Percentiles rank a stretch among this genome's conserved stretches.
Conservation (phyloP, 1,140 invertebrate genomes). For the Bombus polaris region DNA sequence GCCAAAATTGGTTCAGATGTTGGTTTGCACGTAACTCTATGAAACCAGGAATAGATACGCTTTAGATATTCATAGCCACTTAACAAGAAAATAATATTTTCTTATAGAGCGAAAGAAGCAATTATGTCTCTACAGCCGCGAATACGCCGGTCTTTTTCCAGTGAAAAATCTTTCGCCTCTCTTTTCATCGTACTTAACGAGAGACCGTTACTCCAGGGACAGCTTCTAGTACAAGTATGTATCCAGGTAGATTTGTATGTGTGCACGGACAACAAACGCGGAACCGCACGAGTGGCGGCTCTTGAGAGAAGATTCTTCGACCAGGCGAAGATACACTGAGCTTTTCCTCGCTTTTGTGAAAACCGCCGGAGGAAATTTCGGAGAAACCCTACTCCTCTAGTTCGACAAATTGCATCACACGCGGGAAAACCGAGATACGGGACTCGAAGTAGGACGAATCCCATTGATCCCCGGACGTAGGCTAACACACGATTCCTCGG, state of each 20-base stretch:
- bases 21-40: background rate
- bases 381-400: conserved; percentile 52
- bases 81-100: conserved; percentile 27
- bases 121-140: background rate
- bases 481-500: conserved; percentile 68
- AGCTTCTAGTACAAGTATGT: background rate
- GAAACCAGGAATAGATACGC: background rate
- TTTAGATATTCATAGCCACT: conserved; percentile 30
- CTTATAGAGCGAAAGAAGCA: background rate
- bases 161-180: background rate
- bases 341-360: conserved; percentile 56
- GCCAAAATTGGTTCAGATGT: background rate
- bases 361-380: conserved; percentile 64
- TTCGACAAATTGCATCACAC: conserved; percentile 64
- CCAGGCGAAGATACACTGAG: conserved; percentile 9
- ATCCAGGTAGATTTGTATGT: background rate
- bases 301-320: conserved; percentile 44
- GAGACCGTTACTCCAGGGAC: conserved; percentile 23
- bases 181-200: conserved; percentile 21
- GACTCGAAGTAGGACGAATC: conserved; percentile 17
- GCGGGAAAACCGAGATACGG: conserved; percentile 54
- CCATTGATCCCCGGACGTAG: conserved; percentile 56
- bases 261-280: background rate
- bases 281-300: background rate
- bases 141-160: background rate